Percentiles rank a stretch among this genome's conserved stretches.
Conservation (phyloP, 2,888 invertebrate genomes). For the Sylvicola cinctus region DNA sequence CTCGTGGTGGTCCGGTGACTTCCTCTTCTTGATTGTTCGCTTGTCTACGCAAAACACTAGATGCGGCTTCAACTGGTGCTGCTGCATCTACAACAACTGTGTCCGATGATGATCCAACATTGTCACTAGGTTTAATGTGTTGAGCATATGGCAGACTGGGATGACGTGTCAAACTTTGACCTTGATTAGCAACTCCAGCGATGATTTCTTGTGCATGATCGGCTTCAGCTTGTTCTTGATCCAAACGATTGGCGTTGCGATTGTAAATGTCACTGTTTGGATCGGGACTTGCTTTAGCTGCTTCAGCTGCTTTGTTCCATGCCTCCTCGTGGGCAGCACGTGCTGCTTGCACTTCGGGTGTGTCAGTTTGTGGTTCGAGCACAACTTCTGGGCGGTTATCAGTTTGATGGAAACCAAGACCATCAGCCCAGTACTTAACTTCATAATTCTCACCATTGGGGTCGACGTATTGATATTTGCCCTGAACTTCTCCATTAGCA, state of each 20-base stretch:
- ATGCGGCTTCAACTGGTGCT: too few species aligned
- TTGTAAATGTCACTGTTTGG: slow-evolving; percentile 13
- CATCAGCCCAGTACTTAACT: slow-evolving; percentile 55
- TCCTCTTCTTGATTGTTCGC: slow-evolving; percentile 19
- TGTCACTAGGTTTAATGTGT: slow-evolving; percentile 5
- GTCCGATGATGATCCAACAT: slow-evolving; percentile 4
- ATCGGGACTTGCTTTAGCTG: slow-evolving; percentile 32
- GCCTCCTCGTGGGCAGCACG: slow-evolving; percentile 44
- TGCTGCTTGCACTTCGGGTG: slow-evolving; percentile 46
- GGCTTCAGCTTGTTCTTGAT: slow-evolving; percentile 5
- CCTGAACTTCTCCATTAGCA: slow-evolving; percentile 41
- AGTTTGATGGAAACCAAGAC: slow-evolving; percentile 56
- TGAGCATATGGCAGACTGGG: slow-evolving; percentile 7
- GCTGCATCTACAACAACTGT: slow-evolving; percentile 2
- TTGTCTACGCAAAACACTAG: background rate
- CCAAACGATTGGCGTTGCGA: slow-evolving; percentile 6
- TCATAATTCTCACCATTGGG: slow-evolving; percentile 27
- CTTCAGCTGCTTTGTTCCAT: slow-evolving; percentile 44
- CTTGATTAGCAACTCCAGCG: slow-evolving; percentile 7
- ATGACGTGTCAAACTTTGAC: slow-evolving; percentile 8
- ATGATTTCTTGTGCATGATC: slow-evolving; percentile 5
- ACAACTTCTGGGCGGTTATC: slow-evolving; percentile 46
- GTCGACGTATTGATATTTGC: slow-evolving; percentile 49
- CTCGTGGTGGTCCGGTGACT: slow-evolving; percentile 35
- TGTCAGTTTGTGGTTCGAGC: slow-evolving; percentile 41